phyloP scores from a whole-genome alignment of 64 coral and sea anemone genomes.

The Pocillopora damicornis region DNA sequence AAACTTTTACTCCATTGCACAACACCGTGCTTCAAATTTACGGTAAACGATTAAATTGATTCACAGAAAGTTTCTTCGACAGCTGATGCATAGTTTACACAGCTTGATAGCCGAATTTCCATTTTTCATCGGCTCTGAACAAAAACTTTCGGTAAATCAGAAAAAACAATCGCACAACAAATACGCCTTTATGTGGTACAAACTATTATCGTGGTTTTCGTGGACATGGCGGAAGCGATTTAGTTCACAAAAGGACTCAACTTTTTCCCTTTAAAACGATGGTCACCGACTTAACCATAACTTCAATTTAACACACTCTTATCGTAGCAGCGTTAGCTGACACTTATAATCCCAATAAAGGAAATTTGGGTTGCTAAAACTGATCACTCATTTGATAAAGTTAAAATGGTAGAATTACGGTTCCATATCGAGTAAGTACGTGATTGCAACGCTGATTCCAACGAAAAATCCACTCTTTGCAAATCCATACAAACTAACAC shows the following conservation, averaged over 20 bases:
- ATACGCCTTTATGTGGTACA: neutral
- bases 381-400: neutral
- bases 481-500: neutral
- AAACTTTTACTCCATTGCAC: neutral
- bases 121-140: neutral
- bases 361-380: neutral
- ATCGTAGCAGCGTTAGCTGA: neutral
- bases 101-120: neutral
- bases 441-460: neutral
- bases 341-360: neutral
- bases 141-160: neutral
- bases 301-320: neutral
- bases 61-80: neutral
- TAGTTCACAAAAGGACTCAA: no score
- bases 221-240: neutral
- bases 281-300: neutral
- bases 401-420: slow-evolving; percentile 5
- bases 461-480: neutral
- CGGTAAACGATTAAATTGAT: neutral
- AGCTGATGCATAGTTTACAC: neutral
- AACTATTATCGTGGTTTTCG: no score
- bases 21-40: no score
- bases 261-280: neutral
- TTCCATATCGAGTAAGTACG: neutral
- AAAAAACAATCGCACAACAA: neutral